phyloP scores from a whole-genome alignment of 1,140 invertebrate genomes.

The Calliphora vicina region DNA sequence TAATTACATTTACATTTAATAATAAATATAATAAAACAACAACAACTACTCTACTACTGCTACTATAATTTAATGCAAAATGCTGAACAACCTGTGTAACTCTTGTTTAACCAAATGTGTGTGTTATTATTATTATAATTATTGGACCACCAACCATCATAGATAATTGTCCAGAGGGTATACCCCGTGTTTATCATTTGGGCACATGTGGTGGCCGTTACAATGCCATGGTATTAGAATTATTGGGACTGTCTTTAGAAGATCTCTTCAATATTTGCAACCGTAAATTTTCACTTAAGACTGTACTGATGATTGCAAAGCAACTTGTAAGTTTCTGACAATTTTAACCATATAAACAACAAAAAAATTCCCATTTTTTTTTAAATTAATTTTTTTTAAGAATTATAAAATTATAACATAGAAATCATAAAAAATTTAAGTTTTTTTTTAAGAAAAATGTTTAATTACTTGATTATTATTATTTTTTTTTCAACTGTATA shows the following conservation, averaged over 20 bases:
- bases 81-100: too few species aligned
- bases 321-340: conserved; percentile 67
- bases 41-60: too few species aligned
- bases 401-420: too few species aligned
- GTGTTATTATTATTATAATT: too few species aligned
- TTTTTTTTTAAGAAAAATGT: too few species aligned
- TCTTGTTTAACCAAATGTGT: too few species aligned
- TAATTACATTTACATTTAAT: too few species aligned
- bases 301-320: conserved; percentile 80
- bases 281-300: conserved; percentile 81
- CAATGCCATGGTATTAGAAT: conserved; percentile 81
- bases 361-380: conserved; percentile 29
- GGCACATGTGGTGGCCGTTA: conserved; percentile 84
- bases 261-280: conserved; percentile 83
- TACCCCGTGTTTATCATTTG: conserved; percentile 87
- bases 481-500: not conserved
- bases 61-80: not conserved
- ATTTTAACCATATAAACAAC: not conserved
- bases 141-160: not conserved
- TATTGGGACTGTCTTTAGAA: conserved; percentile 81
- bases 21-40: too few species aligned
- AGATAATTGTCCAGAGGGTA: conserved; percentile 70
- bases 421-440: not conserved
- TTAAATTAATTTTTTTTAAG: too few species aligned
- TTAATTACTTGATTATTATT: not conserved